phyloP scores from a whole-genome alignment of 2,888 invertebrate species.

The Carcina quercana region DNA sequence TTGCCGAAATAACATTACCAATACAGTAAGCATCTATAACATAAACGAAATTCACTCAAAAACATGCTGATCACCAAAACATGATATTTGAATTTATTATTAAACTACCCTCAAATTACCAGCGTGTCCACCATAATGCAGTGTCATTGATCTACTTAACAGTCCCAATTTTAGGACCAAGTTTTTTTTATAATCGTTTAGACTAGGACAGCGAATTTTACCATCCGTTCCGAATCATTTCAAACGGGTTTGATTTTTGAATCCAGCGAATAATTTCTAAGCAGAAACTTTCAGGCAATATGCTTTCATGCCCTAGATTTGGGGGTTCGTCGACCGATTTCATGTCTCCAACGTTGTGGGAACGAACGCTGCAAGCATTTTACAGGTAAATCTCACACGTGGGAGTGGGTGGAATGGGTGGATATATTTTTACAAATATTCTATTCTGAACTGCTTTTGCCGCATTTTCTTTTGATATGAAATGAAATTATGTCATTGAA shows the following conservation, averaged over 20 bases:
- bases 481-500: neutral
- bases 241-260: slow-evolving; percentile 9
- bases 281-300: slow-evolving; percentile 43
- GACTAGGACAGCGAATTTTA: neutral
- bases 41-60: too few species aligned
- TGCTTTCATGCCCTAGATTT: slow-evolving; percentile 61
- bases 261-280: slow-evolving; percentile 25
- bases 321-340: slow-evolving; percentile 65
- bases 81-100: too few species aligned
- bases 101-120: too few species aligned
- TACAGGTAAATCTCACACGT: slow-evolving; percentile 49
- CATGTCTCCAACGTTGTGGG: slow-evolving; percentile 33
- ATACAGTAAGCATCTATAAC: too few species aligned
- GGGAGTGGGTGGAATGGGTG: slow-evolving; percentile 37
- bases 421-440: slow-evolving; percentile 53
- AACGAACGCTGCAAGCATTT: slow-evolving; percentile 42
- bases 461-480: neutral
- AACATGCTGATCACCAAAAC: too few species aligned
- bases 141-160: too few species aligned
- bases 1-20: too few species aligned
- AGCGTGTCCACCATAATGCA: too few species aligned
- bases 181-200: too few species aligned
- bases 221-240: neutral
- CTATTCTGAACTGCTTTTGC: slow-evolving; percentile 28
- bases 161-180: too few species aligned